Evolutionary conservation across 1,140 invertebrate species (phyloP).

Genomic region (Apis dorsata): DNA sequence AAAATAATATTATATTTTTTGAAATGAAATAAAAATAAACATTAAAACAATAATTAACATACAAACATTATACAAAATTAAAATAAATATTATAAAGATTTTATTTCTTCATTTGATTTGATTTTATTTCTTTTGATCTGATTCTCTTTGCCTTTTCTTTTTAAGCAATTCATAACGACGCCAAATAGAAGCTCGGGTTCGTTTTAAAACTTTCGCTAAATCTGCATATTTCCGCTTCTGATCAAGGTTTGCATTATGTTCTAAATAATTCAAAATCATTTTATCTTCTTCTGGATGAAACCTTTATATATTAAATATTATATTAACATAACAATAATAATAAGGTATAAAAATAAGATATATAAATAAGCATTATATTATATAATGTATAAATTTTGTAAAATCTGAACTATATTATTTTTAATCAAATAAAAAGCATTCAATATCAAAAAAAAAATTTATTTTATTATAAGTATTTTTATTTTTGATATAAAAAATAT

Average conservation of each 20-base stretch:
- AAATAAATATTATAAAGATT: background rate
- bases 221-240: conserved; percentile 62
- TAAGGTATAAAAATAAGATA: background rate
- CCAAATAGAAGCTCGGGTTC: conserved; percentile 73
- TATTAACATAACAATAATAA: background rate
- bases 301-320: conserved; percentile 26
- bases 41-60: background rate
- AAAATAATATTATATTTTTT: no score
- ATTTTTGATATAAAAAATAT: background rate
- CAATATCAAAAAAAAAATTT: background rate
- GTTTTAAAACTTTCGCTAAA: conserved; percentile 68
- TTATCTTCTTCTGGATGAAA: conserved; percentile 63
- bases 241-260: conserved; percentile 54
- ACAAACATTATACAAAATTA: background rate
- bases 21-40: no score
- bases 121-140: background rate
- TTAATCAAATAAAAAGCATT: background rate
- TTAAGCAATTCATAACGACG: conserved; percentile 68
- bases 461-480: background rate
- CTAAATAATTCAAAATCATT: conserved; percentile 66
- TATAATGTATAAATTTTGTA: background rate
- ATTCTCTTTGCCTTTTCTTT: conserved; percentile 20
- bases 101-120: background rate
- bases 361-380: background rate
- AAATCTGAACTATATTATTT: background rate